Evolutionary conservation across 2,797 vertebrate genomes (phyloP).

Genomic region (Pipistrellus pipistrellus): DNA sequence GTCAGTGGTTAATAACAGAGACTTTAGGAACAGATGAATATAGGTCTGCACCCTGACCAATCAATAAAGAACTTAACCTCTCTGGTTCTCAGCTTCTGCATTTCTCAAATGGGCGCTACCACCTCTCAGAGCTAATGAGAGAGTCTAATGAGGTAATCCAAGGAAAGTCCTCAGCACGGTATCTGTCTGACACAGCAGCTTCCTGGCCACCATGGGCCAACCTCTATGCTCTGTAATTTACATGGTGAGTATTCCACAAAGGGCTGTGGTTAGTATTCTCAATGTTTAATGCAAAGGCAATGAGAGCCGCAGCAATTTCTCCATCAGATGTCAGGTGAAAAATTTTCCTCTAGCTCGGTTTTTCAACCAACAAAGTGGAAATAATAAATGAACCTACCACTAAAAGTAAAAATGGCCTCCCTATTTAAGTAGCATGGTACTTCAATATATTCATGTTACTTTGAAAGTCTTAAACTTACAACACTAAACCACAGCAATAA

Average conservation of each 20-base stretch:
- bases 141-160: neutral
- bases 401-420: constrained; percentile 42
- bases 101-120: neutral
- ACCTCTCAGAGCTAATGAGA: neutral
- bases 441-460: neutral
- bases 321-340: neutral
- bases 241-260: neutral
- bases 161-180: neutral
- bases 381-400: neutral
- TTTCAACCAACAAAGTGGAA: constrained; percentile 55
- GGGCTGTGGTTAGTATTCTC: neutral
- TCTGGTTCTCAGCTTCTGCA: neutral
- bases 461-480: neutral
- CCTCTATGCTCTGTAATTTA: neutral
- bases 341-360: neutral
- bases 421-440: neutral
- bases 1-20: neutral
- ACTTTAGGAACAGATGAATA: neutral
- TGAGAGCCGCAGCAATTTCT: constrained; percentile 23
- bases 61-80: neutral
- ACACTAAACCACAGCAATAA: neutral
- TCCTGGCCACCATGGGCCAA: neutral
- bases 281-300: neutral
- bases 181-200: neutral
- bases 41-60: neutral